Base-by-base conservation (phyloP, 1,140 invertebrate genomes). In the Charaxes varanes region DNA sequence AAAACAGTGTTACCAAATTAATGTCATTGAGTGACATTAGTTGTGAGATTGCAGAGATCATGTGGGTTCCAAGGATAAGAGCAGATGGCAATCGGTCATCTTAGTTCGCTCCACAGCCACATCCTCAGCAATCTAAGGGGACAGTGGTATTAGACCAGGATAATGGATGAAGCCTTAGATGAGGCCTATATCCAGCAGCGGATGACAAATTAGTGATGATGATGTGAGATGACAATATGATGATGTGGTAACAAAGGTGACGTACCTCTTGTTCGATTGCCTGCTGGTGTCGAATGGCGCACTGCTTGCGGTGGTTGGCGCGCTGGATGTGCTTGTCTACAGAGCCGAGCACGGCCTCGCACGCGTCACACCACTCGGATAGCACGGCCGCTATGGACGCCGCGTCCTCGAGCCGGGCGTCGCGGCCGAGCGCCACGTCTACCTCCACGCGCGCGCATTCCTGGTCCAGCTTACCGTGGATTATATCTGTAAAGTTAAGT, bases 401-500 rank as follows among this genome's bases (percentile, higher is more conserved):
- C 4, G 94, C 88, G 69, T 96, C 93, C 12, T 92, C 92, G 0
- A 91, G 86, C 30, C 91, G 88, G 24, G 98, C 96, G 78, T 99
- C 97, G 11, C 97, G 86, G 0, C 96, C 97, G 19, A 98, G 89
- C 0, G 96, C 95, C 64, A 94, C 97, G 76, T 98, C 96, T 1
- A 99, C 91, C 80, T 99, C 96, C 19, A 99, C 85, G 50, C 94
- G 91, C 47, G 92, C 92, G 78, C 96, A 96, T 64, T 96, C 94
- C 79, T 98, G 97, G 84, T 99, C 97, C 38, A 99, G 78, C 85
- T 98, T 98, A 0, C 96, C 97, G 62, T 95, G 93, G 43, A 99
- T 97, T 57, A 99, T 95, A 80, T 98, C 96, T 89, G 86, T 12
- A 86, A 82, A 38, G n/a, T n/a, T n/a, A n/a, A n/a, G n/a, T n/a